Base-by-base conservation (phyloP, 2,888 invertebrate genomes). In the Drosophila longiperda region DNA sequence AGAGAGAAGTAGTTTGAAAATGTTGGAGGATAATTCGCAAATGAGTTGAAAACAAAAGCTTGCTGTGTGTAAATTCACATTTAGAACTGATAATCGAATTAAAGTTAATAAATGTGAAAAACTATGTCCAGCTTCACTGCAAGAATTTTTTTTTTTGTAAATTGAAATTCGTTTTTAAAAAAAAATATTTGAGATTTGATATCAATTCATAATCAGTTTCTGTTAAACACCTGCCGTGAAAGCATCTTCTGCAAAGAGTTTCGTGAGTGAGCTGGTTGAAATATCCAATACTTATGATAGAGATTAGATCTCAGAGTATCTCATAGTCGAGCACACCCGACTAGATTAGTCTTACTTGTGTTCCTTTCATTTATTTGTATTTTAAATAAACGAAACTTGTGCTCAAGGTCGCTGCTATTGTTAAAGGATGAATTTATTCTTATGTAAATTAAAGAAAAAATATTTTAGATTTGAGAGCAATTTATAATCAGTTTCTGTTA, bases 321-420 rank as follows among this genome's bases (percentile, higher is more conserved):
- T 23, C 23, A 7, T 4, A 45, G 45, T 45, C 45, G 45, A 23
- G 45, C 45, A 45, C 23, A 8, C 15, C 1, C 45, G 23, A 45
- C 45, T 45, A 8, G 8, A 15, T 3, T 23, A 45, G 23, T 45
- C 15, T 66, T 69, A 62, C 40, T 64, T 66, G 54, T 45, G 42
- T 42, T 53, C 45, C 53, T 59, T 63, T 36, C 40, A 40, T 40
- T 52, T 29, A 29, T 65, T 42, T 36, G 17, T 49, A n/a, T 52
- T 36, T 45, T 66, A 57, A 42, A 57, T 48, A 23, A 60, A 59
- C 73, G 65, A 78, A 82, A 75, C 68, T 70, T 80, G 72, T 69
- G 68, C 69, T 83, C 91, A 90, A 90, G 91, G 90, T 84, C 91
- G 81, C 64, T 60, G 66, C 71, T 75, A 78, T 82, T 83, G 83